A percentile compares a stretch with the other conserved stretches of the same genome.
Evolutionary conservation across 2,888 invertebrate species (phyloP).

Genomic region (Imbricaverruca yamaguchii): DNA sequence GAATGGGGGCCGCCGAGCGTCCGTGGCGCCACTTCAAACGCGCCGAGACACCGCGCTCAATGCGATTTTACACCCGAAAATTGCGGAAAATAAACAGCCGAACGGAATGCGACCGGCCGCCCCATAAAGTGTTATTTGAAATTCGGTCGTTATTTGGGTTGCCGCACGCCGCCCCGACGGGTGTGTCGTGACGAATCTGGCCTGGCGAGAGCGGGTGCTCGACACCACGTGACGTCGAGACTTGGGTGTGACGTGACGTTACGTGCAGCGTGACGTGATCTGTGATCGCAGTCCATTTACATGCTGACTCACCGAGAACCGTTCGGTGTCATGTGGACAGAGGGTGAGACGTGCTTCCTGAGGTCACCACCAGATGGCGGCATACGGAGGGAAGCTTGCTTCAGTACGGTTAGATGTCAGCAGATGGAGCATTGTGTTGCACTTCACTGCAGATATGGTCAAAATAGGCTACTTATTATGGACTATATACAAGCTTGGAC

Average conservation of each 20-base stretch:
- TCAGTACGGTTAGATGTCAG: too few species aligned
- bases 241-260: background rate
- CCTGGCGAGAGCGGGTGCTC: background rate
- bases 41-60: background rate
- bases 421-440: too few species aligned
- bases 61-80: slow-evolving; percentile 17
- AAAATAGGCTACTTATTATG: too few species aligned
- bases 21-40: background rate
- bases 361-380: too few species aligned
- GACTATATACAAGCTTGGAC: too few species aligned
- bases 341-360: too few species aligned
- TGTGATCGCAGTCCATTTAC: too few species aligned
- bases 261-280: background rate
- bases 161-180: background rate
- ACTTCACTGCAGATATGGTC: too few species aligned
- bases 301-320: too few species aligned
- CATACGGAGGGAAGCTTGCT: too few species aligned
- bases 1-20: background rate
- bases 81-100: slow-evolving; percentile 12
- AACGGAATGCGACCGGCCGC: background rate
- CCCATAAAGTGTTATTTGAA: slow-evolving; percentile 7
- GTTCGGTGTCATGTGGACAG: too few species aligned
- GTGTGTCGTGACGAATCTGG: background rate
- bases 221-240: background rate
- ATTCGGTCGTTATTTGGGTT: background rate